Evolutionary conservation across 1,140 invertebrate genomes (phyloP), one percentile per base, ranked within the genome.

Genomic region (Artemia franciscana): DNA sequence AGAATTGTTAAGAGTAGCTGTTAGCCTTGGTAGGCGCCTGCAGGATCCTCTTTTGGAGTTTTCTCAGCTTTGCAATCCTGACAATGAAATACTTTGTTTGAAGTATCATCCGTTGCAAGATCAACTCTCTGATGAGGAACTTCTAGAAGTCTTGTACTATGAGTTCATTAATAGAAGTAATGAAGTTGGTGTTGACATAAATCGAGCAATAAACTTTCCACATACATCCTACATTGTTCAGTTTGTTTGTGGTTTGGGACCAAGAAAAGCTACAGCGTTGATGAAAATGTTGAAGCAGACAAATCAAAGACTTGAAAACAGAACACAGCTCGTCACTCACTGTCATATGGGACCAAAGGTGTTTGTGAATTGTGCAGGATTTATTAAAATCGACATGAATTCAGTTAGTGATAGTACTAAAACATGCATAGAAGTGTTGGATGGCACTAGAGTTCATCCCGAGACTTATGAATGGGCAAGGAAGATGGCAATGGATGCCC

Each of bases 381-480:
- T 99, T 69, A 95, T 99, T 24, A 97, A 93, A 76, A 96, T 99
- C 64, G 94, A 99, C 66, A 96, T 93, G 0, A 90, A 86, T 67
- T 87, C 88, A 65, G 72, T 97, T 21, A 90, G 90, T 12, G 91
- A 97, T 70, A 86, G 88, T 70, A 93, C 90, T 0, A 90, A 95
- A 69, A 83, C 86, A 0, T 93, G 94, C 68, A 88, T 95, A 0
- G 92, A 98, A 78, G 91, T 98, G 0, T 74, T 99, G 4, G 96
- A 99, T 71, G 92, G 92, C 0, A 96, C 96, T 0, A 78, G 96
- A 65, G 92, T 99, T 0, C 96, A 99, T 77, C 95, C 95, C 0
- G 96, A 99, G 75, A 93, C 91, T 0, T 99, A 98, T 69, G 95
- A 98, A 72, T 98, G 94, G 94, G 96, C 96, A 0, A 76, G 93